A percentile compares a stretch with the other conserved stretches of the same genome.
Conservation (phyloP, 1,140 invertebrate species). For the Scaptomyza hsui region DNA sequence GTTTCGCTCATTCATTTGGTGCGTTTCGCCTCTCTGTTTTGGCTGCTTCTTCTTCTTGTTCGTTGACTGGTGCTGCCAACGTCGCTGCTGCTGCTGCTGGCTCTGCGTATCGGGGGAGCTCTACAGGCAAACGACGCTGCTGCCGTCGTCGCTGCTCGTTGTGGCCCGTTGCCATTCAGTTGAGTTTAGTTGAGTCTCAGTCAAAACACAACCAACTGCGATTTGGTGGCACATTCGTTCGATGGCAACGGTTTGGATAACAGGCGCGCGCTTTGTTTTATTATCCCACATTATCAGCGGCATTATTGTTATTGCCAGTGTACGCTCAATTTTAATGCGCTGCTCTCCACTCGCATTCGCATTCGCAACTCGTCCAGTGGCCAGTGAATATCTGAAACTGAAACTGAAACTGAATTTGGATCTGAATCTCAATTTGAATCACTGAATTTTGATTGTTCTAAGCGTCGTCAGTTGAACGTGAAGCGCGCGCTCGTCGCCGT, state of each 20-base stretch:
- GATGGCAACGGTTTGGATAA: constrained; percentile 84
- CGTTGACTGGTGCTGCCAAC: constrained; percentile 1
- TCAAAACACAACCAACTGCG: constrained; percentile 83
- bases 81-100: constrained; percentile 14
- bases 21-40: constrained; percentile 64
- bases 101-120: constrained; percentile 47
- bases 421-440: constrained; percentile 28
- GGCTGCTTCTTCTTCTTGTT: constrained; percentile 56
- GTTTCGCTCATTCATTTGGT: constrained; percentile 60
- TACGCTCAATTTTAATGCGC: constrained; percentile 59
- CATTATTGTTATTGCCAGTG: constrained; percentile 83
- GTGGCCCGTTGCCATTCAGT: constrained; percentile 51
- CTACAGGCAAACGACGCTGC: constrained; percentile 43
- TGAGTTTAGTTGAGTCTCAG: constrained; percentile 65
- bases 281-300: constrained; percentile 83
- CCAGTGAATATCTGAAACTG: constrained; percentile 34
- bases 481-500: constrained; percentile 56
- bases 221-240: constrained; percentile 84
- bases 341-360: too few species aligned
- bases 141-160: constrained; percentile 30
- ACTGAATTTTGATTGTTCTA: not conserved
- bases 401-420: constrained; percentile 23
- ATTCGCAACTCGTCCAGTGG: constrained; percentile 34
- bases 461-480: constrained; percentile 50
- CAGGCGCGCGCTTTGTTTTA: constrained; percentile 84